Evolutionary conservation across 1,140 invertebrate species (phyloP).

Genomic region (Diuraphis noxia): DNA sequence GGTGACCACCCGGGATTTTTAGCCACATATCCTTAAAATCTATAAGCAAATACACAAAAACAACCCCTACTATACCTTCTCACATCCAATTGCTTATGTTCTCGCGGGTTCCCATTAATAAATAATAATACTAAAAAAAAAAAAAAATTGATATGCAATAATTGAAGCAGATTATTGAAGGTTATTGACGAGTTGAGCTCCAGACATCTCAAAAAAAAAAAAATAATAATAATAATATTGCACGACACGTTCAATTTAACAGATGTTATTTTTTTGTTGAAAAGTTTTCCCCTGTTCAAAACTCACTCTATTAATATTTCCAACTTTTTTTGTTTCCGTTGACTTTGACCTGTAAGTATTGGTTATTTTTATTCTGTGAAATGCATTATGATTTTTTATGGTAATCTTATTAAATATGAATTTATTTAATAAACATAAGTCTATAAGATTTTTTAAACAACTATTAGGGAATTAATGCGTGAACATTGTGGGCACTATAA

Average conservation of each 20-base stretch:
- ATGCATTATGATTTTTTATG: background rate
- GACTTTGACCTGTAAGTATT: background rate
- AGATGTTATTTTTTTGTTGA: constrained; percentile 2
- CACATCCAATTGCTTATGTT: too few species aligned
- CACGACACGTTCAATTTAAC: background rate
- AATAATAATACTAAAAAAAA: too few species aligned
- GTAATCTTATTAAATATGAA: background rate
- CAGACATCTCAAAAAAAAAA: background rate
- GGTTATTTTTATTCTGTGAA: background rate
- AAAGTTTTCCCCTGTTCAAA: background rate
- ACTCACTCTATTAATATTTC: background rate
- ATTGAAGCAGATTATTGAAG: background rate
- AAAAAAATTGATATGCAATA: too few species aligned
- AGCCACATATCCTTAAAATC: too few species aligned
- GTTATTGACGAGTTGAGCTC: background rate
- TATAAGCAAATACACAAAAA: too few species aligned
- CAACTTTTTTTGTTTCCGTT: background rate
- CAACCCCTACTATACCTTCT: too few species aligned
- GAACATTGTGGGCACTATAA: background rate
- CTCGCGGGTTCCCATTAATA: too few species aligned
- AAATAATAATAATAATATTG: too few species aligned
- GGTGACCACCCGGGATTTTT: too few species aligned
- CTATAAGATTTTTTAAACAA: background rate
- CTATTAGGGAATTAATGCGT: background rate
- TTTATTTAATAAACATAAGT: too few species aligned